These are phyloP conservation scores for Drosophila sucinea DNA, from an alignment of 1,140 invertebrate species.

Conservation along the genomic window DNA sequence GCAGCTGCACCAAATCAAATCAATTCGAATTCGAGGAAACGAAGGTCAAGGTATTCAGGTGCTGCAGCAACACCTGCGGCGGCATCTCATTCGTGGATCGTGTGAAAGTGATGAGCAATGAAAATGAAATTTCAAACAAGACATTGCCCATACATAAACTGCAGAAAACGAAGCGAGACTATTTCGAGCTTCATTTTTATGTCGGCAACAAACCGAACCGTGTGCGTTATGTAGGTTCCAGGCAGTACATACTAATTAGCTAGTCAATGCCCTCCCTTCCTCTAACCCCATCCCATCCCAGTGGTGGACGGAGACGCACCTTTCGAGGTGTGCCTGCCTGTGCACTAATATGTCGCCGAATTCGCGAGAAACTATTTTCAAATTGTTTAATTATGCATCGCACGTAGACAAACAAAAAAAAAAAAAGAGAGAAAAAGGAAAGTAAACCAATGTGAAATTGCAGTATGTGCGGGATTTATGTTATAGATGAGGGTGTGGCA, in stretches of 20 bases:
- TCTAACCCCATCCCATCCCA: neutral
- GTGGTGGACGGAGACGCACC: conserved; percentile 44
- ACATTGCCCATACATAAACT: conserved; percentile 42
- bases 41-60: conserved; percentile 63
- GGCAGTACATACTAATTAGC: conserved; percentile 56
- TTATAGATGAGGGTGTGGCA: conserved; percentile 11
- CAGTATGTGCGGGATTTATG: conserved; percentile 23
- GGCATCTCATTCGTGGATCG: conserved; percentile 10
- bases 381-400: conserved; percentile 71
- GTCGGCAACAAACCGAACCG: neutral
- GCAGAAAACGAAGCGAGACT: neutral
- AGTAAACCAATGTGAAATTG: conserved; percentile 77
- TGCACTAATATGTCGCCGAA: conserved; percentile 51
- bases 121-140: conserved; percentile 61
- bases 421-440: conserved; percentile 55
- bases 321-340: conserved; percentile 33
- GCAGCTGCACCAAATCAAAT: conserved; percentile 35
- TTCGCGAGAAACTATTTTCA: conserved; percentile 68
- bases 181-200: conserved; percentile 3
- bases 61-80: conserved; percentile 54
- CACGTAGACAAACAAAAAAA: conserved; percentile 57
- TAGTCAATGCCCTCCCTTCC: conserved; percentile 6
- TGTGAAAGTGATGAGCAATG: conserved; percentile 54
- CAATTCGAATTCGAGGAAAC: conserved; percentile 58
- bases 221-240: neutral